Evolutionary conservation across 2,888 invertebrate species (phyloP).

Genomic region (Nycteola revayana): DNA sequence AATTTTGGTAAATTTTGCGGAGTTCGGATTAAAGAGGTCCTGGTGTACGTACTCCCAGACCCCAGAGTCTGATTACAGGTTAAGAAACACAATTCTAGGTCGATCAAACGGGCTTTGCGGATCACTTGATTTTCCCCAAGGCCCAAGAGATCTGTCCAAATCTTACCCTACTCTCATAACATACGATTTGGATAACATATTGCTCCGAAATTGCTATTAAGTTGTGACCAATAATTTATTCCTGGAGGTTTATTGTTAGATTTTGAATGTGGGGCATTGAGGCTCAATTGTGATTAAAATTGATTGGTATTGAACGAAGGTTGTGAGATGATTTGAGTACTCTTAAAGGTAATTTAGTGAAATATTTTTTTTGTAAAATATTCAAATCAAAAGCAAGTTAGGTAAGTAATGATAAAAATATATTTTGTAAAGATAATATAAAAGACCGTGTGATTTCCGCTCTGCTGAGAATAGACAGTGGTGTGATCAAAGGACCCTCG

Average conservation of each 20-base stretch:
- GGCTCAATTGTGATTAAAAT: constrained; percentile 15
- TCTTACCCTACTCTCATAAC: constrained; percentile 43
- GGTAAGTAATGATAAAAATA: too few species aligned
- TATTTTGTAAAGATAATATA: too few species aligned
- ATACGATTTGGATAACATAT: constrained; percentile 41
- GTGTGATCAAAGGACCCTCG: too few species aligned
- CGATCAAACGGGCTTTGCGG: constrained; percentile 25
- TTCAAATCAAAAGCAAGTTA: too few species aligned
- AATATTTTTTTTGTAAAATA: too few species aligned
- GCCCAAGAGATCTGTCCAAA: constrained; percentile 34
- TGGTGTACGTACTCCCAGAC: too few species aligned
- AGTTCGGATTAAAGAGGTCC: constrained; percentile 11
- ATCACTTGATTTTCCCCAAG: constrained; percentile 59
- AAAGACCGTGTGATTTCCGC: too few species aligned
- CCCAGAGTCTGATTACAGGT: too few species aligned
- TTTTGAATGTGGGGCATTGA: background rate
- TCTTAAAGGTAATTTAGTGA: too few species aligned
- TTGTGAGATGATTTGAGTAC: background rate
- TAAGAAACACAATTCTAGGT: too few species aligned
- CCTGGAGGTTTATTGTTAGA: constrained; percentile 13
- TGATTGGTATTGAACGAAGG: constrained; percentile 5
- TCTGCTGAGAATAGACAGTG: too few species aligned
- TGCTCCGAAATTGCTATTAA: constrained; percentile 41
- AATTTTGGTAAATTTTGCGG: background rate
- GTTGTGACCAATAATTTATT: constrained; percentile 23